Conservation (phyloP, 2,113 vertebrate genomes). For the Tonatia bakeri region DNA sequence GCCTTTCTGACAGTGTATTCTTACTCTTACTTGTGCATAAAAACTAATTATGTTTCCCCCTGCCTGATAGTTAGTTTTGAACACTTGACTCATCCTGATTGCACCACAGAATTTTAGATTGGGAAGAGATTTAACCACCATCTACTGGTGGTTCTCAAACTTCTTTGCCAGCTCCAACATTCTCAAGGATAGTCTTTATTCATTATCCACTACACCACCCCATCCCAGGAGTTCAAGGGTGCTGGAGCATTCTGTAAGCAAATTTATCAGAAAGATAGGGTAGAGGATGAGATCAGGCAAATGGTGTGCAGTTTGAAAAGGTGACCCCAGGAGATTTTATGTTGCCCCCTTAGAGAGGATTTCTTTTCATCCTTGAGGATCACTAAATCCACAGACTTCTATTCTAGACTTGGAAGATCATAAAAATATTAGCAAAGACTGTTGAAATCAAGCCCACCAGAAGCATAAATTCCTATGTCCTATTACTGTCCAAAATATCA, state of each 20-base stretch:
- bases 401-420: background rate
- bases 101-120: background rate
- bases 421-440: background rate
- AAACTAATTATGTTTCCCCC: background rate
- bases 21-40: background rate
- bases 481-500: background rate
- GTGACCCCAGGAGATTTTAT: background rate
- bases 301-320: background rate
- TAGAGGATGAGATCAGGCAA: background rate
- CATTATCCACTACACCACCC: accelerated
- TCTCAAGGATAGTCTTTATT: background rate
- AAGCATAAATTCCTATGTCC: no score
- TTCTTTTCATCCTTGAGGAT: background rate
- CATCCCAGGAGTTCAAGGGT: accelerated
- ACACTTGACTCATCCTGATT: background rate
- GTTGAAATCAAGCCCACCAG: background rate
- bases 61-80: background rate
- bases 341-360: background rate
- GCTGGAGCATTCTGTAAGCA: background rate
- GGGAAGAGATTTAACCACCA: background rate
- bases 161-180: background rate
- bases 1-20: background rate
- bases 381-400: background rate
- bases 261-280: background rate
- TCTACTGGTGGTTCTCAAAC: background rate